Evolutionary conservation across 2,888 invertebrate genomes (phyloP).

Genomic region (Andrena flavipes): DNA sequence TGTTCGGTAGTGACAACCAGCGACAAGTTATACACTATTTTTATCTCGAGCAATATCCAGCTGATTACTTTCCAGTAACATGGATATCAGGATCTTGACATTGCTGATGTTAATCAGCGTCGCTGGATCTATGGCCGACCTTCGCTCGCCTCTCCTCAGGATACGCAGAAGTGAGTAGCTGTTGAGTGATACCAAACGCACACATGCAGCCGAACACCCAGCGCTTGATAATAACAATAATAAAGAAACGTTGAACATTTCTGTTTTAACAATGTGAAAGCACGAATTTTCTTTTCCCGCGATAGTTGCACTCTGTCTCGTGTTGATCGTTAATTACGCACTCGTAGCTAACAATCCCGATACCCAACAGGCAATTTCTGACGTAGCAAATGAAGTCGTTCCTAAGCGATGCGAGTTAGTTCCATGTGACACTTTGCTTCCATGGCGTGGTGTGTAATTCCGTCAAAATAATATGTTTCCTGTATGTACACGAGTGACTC

Average conservation of each 20-base stretch:
- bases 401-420: neutral
- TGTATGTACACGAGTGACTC: neutral
- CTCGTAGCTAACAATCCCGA: conserved; percentile 5
- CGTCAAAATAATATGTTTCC: neutral
- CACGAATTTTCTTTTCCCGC: neutral
- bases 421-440: neutral
- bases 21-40: conserved; percentile 1
- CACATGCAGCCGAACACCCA: neutral
- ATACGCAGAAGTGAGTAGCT: conserved; percentile 61
- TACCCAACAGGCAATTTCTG: neutral
- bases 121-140: conserved; percentile 50
- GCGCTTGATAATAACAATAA: neutral
- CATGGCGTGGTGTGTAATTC: neutral
- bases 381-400: conserved; percentile 9
- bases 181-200: neutral
- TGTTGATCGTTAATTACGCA: neutral
- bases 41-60: neutral
- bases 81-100: conserved; percentile 67
- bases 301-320: neutral
- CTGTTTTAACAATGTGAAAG: neutral
- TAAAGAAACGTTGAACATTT: neutral
- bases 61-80: conserved; percentile 28
- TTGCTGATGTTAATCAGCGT: conserved; percentile 61
- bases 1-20: conserved; percentile 43
- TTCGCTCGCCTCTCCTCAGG: conserved; percentile 12